A percentile compares a stretch with the other conserved stretches of the same genome.
Evolutionary conservation across 1,140 invertebrate genomes (phyloP).

Genomic region (Pantala flavescens): DNA sequence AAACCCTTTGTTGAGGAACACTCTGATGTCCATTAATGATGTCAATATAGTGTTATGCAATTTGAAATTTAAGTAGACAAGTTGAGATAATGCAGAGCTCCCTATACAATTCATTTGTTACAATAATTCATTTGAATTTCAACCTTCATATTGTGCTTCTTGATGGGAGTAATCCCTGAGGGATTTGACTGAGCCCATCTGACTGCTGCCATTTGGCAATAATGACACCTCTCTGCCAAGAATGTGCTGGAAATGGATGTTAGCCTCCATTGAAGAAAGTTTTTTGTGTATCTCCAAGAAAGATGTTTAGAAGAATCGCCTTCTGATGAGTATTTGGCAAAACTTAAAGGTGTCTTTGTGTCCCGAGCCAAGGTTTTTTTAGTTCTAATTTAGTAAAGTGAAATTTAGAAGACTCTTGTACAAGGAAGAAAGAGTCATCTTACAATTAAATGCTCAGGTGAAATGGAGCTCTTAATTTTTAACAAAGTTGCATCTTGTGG

Average conservation of each 20-base stretch:
- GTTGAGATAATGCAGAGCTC: neutral
- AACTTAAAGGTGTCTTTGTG: constrained; percentile 6
- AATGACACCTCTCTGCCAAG: neutral
- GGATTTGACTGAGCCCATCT: neutral
- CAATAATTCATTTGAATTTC: neutral
- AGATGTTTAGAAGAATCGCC: neutral
- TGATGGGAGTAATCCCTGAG: neutral
- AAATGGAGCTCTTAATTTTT: neutral
- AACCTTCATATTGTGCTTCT: neutral
- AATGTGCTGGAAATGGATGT: neutral
- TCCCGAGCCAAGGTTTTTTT: constrained; percentile 2
- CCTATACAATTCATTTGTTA: neutral
- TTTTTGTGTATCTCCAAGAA: constrained; percentile 7
- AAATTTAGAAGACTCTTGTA: neutral
- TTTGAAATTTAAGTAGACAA: too few species aligned
- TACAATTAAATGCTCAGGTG: neutral
- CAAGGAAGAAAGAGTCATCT: neutral
- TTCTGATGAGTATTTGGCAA: neutral
- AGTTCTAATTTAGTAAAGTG: neutral
- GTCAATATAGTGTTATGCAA: too few species aligned
- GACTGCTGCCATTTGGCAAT: neutral
- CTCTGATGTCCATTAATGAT: too few species aligned
- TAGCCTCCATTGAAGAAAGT: neutral
- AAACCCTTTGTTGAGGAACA: too few species aligned
- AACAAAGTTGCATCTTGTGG: too few species aligned